Evolutionary conservation across 2,113 vertebrate genomes (phyloP), one percentile per base, ranked within the genome.

Genomic region (Emydura subglobosa): DNA sequence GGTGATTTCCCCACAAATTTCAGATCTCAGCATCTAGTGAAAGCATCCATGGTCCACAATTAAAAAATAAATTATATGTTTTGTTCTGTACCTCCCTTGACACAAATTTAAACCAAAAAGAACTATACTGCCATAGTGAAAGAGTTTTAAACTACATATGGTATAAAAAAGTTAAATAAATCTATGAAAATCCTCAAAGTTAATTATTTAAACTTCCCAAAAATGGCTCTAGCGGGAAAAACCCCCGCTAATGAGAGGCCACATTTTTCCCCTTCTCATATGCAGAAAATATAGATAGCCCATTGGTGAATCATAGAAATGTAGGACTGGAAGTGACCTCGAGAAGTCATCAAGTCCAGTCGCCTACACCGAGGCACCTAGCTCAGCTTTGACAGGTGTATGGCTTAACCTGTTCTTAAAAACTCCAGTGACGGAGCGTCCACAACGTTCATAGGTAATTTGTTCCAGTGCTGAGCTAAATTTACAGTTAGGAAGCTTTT

Each of bases 1-100:
- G 86, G 54, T 53, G 59, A 76, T 84, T 91, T 80, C 49, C 59
- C 68, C 94, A 92, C 93, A 49, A 91, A 97, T 96, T 50, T 91
- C 87, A 55, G 61, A n/a, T 31, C 34, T 68, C 78, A 88, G 79
- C 22, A 76, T 89, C 16, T 57, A 79, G 21, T 22, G 29, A 31
- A 61, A 68, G 72, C 7, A 76, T 25, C 24, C 39, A 44, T 44
- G 5, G 11, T 44, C 22, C 42, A 76, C 22, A 76, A 39, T 76
- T 44, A 44, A 24, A 76, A 76, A 44, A 44, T 47, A 39, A 14
- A 22, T 76, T 25, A 25, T 22, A 13, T 7, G 1, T 25, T 44
- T 39, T 76, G 39, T 44, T 44, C 39, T 13, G 42, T 25, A 76
- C 42, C 10, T 76, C 72, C 21, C 24, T 44, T 39, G 21, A 76